Base-by-base conservation (phyloP, 2,797 vertebrate species). In the Tolypeutes matacus region DNA sequence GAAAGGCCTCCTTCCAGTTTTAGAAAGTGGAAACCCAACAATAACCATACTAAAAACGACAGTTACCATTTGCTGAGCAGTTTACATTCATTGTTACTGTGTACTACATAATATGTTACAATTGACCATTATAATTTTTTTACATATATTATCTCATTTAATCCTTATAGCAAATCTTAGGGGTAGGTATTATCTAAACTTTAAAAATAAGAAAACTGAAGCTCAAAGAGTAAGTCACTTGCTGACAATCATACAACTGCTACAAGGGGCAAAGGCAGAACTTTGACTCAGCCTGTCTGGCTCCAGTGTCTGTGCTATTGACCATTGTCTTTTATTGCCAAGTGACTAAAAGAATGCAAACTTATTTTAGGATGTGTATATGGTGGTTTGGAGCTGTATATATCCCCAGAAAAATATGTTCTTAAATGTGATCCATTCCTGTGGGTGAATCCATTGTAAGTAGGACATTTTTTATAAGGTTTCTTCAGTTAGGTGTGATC, bases 141-240 rank as follows among this genome's bases (percentile, higher is more conserved):
- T 25, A 89, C 25, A 73, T 60, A 23, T 36, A 51, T 94, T 56
- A 81, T 36, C 36, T 82, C 25, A 70, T 31, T 86, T 93, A 84
- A 67, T 78, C 49, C 42, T 75, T 51, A 58, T 14, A 72, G 42
- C 10, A 51, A 90, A 93, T 64, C 36, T 56, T 21, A 87, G 39
- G 53, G 11, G 64, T 36, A 70, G 34, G 14, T 53, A 64, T 86
- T 78, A 87, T 21, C 39, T 58, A 84, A 86, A 83, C 15, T 64
- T 88, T 70, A 73, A 91, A 86, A 80, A 75, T 58, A 8, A 95
- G 31, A 87, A 60, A 53, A 23, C 27, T 83, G 91, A 34, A 85
- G 56, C 10, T 83, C 46, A 70, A 7, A 91, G 53, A 94, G 77
- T 58, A 72, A 93, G 56, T 62, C 65, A 67, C n/a, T 75, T 86